These are phyloP conservation scores for Montipora sp. DNA, from an alignment of 64 coral and sea anemone genomes.

Conservation along the genomic window DNA sequence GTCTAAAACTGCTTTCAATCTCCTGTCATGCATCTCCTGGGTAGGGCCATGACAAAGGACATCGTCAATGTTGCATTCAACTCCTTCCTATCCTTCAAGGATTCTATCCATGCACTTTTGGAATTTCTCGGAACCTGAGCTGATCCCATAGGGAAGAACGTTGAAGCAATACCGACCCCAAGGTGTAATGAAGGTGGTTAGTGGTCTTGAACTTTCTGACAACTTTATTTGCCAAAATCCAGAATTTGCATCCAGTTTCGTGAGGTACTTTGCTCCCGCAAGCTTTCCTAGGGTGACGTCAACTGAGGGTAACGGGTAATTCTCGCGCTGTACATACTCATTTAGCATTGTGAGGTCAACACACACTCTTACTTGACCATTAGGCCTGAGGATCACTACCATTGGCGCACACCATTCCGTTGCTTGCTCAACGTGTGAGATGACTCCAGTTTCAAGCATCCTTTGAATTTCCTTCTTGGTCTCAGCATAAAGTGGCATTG, in stretches of 20 bases:
- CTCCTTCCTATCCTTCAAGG: slow-evolving; percentile 37
- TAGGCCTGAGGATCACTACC: slow-evolving; percentile 29
- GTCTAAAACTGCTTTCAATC: neutral
- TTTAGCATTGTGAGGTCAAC: slow-evolving; percentile 35
- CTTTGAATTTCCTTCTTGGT: neutral
- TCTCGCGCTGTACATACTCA: slow-evolving; percentile 15
- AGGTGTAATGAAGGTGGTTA: slow-evolving; percentile 25
- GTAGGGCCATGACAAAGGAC: slow-evolving; percentile 10
- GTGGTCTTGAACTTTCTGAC: neutral
- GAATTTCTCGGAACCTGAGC: slow-evolving; percentile 35
- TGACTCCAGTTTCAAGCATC: slow-evolving; percentile 16
- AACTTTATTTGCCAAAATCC: slow-evolving; percentile 60
- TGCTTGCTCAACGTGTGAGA: slow-evolving; percentile 3
- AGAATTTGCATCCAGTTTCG: slow-evolving; percentile 37
- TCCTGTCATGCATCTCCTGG: neutral
- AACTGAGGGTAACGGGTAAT: slow-evolving; percentile 11
- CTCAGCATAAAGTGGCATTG: slow-evolving; percentile 42
- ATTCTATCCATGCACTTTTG: slow-evolving; percentile 21
- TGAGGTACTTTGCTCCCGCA: slow-evolving; percentile 2
- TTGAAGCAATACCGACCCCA: slow-evolving; percentile 13
- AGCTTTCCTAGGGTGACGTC: neutral
- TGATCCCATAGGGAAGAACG: slow-evolving; percentile 22
- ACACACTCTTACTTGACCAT: slow-evolving; percentile 48
- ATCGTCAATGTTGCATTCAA: slow-evolving; percentile 48
- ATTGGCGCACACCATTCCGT: slow-evolving; percentile 53